phyloP scores from a whole-genome alignment of 2,797 vertebrate genomes.

The Thamnophis elegans region DNA sequence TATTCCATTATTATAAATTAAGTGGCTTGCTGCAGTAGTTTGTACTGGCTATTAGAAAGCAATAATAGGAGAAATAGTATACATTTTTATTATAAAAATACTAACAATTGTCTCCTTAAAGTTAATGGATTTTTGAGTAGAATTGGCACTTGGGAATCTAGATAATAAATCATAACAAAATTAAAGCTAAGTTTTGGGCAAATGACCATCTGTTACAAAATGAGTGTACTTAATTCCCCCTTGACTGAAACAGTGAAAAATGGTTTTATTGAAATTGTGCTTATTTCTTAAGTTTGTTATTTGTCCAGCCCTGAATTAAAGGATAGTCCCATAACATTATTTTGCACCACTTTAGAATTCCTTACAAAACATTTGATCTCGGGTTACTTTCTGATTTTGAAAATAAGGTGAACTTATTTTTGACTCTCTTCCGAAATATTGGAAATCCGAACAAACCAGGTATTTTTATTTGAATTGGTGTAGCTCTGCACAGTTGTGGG shows the following conservation, averaged over 20 bases:
- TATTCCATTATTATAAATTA: constrained; percentile 72
- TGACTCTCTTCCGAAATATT: background rate
- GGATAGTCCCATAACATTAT: background rate
- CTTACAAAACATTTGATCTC: background rate
- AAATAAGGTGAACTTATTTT: background rate
- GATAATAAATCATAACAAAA: constrained; percentile 68
- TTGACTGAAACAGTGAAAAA: constrained; percentile 49
- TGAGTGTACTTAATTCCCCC: constrained; percentile 43
- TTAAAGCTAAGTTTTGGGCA: constrained; percentile 62
- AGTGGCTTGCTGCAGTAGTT: constrained; percentile 70
- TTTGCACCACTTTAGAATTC: background rate
- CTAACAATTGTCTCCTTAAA: constrained; percentile 67
- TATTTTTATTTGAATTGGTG: background rate
- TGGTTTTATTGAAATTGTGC: constrained; percentile 44
- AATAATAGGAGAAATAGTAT: constrained; percentile 70
- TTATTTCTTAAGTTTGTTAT: constrained; percentile 54
- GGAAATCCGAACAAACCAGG: background rate
- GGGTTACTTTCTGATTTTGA: background rate
- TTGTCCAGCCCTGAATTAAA: constrained; percentile 42
- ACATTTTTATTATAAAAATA: constrained; percentile 72
- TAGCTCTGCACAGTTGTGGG: background rate
- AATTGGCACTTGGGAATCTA: constrained; percentile 54
- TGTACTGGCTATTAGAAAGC: constrained; percentile 68
- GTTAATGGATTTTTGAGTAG: constrained; percentile 66
- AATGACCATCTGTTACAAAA: constrained; percentile 57